Base-by-base conservation (phyloP, 2,113 vertebrate genomes). In the Nannospalax galili region DNA sequence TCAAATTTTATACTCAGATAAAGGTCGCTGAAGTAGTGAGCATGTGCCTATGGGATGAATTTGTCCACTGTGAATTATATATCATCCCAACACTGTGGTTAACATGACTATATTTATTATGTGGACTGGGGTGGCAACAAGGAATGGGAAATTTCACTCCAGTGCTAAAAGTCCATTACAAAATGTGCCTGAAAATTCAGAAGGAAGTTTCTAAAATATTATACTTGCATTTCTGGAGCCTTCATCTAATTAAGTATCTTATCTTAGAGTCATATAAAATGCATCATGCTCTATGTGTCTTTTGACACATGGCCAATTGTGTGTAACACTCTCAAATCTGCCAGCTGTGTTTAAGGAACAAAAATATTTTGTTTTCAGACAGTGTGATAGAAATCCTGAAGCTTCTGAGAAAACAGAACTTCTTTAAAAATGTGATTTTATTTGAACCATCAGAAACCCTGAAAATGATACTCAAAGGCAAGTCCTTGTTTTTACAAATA, bases 1-100 rank as follows among this genome's bases (percentile, higher is more conserved):
- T 96, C 89, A 96, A 93, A 92, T 96, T 96, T 96, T 90, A 97
- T 88, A 93, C 75, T 91, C 92, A 70, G 92, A 94, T 90, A 96
- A 97, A 97, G 60, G 93, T 97, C 79, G 1, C 69, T 77, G 72
- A 92, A 92, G 45, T 97, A 93, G 77, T 95, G 73, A 92, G 62
- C 48, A 85, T 92, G 75, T 96, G 90, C 81, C 73, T 90, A 67
- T 93, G 80, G 87, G 96, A 95, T 96, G 73, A 95, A 96, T 95
- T 92, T 96, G 81, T 97, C 94, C 92, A 86, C 72, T 84, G 69
- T 92, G 93, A 90, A 82, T 90, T 88, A 72, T 94, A 88, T 77
- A 96, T 96, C 80, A 96, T 69, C 69, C 40, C 64, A 93, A 67
- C 58, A 75, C 48, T 42, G n/a, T 79, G 8, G 75, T 85, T 84